phyloP scores from a whole-genome alignment of 1,140 invertebrate species.

The Trichonephila clavipes region DNA sequence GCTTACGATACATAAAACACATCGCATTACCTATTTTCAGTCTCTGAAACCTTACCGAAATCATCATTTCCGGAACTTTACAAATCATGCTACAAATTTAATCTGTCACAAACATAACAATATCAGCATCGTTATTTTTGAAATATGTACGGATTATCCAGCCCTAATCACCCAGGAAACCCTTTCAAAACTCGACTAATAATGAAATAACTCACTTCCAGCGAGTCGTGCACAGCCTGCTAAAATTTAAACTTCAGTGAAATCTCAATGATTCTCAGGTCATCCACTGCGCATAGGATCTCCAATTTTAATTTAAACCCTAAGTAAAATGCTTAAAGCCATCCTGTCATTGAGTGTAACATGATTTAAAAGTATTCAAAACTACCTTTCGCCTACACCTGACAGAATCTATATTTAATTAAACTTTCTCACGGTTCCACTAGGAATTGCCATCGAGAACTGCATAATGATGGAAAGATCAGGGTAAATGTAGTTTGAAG shows the following conservation, averaged over 20 bases:
- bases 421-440: not conserved
- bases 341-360: not conserved
- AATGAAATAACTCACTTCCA: not conserved
- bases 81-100: too few relatives aligned
- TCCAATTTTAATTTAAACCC: not conserved
- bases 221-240: not conserved
- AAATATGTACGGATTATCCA: too few relatives aligned
- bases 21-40: too few relatives aligned
- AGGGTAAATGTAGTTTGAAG: conserved; percentile 19
- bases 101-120: too few relatives aligned
- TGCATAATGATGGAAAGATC: not conserved
- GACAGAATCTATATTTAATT: conserved; percentile 59
- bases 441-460: not conserved
- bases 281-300: not conserved
- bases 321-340: not conserved
- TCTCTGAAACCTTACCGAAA: too few relatives aligned
- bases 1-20: too few relatives aligned
- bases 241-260: not conserved
- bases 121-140: too few relatives aligned
- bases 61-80: too few relatives aligned
- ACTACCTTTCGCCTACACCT: conserved; percentile 8
- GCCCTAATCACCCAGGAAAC: too few relatives aligned
- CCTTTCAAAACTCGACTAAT: too few relatives aligned
- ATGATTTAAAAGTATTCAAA: conserved; percentile 15
- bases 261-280: not conserved